These are phyloP conservation scores for Octodonta nipae DNA, from an alignment of 2,888 invertebrate genomes.

Conservation along the genomic window DNA sequence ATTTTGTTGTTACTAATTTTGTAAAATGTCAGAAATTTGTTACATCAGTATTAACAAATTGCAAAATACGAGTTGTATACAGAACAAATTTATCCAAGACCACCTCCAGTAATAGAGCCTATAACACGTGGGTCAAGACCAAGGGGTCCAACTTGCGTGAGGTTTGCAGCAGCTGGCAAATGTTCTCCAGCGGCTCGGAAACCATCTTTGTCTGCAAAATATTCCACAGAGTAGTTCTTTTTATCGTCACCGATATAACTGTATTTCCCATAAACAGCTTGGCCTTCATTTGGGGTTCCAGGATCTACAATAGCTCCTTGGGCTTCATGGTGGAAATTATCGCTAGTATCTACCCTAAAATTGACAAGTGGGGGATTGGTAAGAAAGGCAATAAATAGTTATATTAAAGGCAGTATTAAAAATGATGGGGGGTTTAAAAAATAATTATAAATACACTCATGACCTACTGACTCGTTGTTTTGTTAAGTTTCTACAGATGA, in stretches of 20 bases:
- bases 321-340: slow-evolving; percentile 43
- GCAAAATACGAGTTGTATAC: too few species aligned
- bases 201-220: slow-evolving; percentile 38
- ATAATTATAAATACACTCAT: too few species aligned
- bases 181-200: slow-evolving; percentile 31
- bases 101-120: slow-evolving; percentile 27
- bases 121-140: slow-evolving; percentile 28
- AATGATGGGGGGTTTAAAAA: too few species aligned
- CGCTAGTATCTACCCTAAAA: slow-evolving; percentile 32
- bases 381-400: too few species aligned
- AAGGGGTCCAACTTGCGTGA: slow-evolving; percentile 20
- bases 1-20: too few species aligned
- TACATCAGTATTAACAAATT: too few species aligned
- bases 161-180: slow-evolving; percentile 23
- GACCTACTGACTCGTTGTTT: too few species aligned
- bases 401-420: too few species aligned
- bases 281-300: slow-evolving; percentile 18
- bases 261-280: slow-evolving; percentile 33
- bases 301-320: slow-evolving; percentile 28
- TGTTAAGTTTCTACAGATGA: too few species aligned
- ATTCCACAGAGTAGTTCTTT: slow-evolving; percentile 31
- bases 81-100: slow-evolving; percentile 18
- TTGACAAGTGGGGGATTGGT: too few species aligned
- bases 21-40: too few species aligned
- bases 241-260: slow-evolving; percentile 38